phyloP scores from a whole-genome alignment of 1,140 invertebrate genomes.

The Macrobrachium nipponense region DNA sequence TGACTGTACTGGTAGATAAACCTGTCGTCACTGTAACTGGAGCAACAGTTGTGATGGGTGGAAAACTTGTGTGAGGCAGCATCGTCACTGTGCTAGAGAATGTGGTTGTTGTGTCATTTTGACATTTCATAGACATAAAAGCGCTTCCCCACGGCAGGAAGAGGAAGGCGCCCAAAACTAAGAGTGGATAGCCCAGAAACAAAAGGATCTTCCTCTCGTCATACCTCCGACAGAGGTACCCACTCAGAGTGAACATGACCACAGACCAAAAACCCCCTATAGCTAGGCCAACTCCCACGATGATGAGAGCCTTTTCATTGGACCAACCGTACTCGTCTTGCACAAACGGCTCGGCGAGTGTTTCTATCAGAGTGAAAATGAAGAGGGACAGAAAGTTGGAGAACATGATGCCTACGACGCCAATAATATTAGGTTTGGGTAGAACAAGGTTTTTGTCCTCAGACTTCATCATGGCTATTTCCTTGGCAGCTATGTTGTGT shows the following conservation, averaged over 20 bases:
- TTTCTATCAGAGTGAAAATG: slow-evolving; percentile 91
- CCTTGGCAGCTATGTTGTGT: slow-evolving; percentile 55
- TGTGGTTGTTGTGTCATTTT: not conserved
- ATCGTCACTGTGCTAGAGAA: too few relatives aligned
- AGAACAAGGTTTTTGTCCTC: not conserved
- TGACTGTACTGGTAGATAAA: not conserved
- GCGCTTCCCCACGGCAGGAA: slow-evolving; percentile 44
- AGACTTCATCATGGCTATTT: slow-evolving; percentile 22
- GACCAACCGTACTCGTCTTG: slow-evolving; percentile 60
- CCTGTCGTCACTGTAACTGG: not conserved
- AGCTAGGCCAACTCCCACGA: slow-evolving; percentile 53
- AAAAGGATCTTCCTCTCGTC: slow-evolving; percentile 58
- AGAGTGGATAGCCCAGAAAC: slow-evolving; percentile 41
- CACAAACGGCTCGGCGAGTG: slow-evolving; percentile 70
- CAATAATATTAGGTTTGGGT: slow-evolving; percentile 80
- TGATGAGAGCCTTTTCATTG: slow-evolving; percentile 41
- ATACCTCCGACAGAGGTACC: slow-evolving; percentile 28
- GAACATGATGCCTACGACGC: slow-evolving; percentile 80
- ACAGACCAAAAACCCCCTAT: slow-evolving; percentile 39
- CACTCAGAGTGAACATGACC: slow-evolving; percentile 36
- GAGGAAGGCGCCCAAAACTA: slow-evolving; percentile 42
- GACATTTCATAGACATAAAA: slow-evolving; percentile 34
- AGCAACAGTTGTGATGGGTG: not conserved
- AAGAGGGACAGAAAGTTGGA: slow-evolving; percentile 89
- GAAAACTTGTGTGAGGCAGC: not conserved